Conservation (phyloP, 1,140 invertebrate species). For the Leptonema lineaticorne region DNA sequence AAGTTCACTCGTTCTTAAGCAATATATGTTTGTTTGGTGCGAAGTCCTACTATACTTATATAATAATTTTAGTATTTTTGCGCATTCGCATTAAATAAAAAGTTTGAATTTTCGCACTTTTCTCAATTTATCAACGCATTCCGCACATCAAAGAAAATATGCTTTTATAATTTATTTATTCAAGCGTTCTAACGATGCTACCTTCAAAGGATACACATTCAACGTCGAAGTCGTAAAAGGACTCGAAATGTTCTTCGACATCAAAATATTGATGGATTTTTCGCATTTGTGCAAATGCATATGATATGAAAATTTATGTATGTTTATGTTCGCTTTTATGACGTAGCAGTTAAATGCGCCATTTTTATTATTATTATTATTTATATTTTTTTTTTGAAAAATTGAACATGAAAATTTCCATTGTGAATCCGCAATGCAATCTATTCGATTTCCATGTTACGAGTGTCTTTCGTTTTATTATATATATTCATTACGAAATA, state of each 20-base stretch:
- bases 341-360: background rate
- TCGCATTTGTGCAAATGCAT: background rate
- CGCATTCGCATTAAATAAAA: no score
- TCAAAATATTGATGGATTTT: background rate
- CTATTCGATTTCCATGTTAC: background rate
- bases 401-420: background rate
- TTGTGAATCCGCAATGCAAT: background rate
- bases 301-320: no score
- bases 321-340: no score
- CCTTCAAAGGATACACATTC: background rate
- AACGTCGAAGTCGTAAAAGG: background rate
- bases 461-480: background rate
- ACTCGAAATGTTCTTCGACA: background rate
- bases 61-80: no score
- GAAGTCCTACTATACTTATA: no score
- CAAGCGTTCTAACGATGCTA: background rate
- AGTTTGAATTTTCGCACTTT: constrained; percentile 6
- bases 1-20: background rate
- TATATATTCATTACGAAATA: background rate
- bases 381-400: no score
- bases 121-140: background rate
- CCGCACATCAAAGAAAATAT: background rate
- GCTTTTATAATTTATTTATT: background rate
- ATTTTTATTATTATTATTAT: constrained; percentile 12
- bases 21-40: background rate